A percentile compares a stretch with the other conserved stretches of the same genome.
These are phyloP conservation scores for Python bivittatus DNA, from an alignment of 2,113 vertebrate genomes.

Conservation along the genomic window DNA sequence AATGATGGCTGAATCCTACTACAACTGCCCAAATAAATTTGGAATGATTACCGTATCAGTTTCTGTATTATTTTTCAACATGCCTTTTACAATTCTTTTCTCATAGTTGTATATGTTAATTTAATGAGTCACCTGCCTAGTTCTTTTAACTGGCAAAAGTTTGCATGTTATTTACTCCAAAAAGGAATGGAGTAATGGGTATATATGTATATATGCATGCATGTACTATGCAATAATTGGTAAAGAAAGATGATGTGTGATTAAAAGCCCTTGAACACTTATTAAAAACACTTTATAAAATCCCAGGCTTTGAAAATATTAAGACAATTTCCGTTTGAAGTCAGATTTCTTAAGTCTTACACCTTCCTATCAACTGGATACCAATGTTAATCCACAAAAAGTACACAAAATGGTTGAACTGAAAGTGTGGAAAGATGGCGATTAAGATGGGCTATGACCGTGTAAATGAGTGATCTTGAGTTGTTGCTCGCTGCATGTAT, in stretches of 20 bases:
- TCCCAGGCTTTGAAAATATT: background rate
- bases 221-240: background rate
- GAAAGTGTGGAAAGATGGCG: background rate
- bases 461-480: no score
- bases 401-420: background rate
- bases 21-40: background rate
- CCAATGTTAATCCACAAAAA: background rate
- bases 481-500: background rate
- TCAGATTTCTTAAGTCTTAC: background rate
- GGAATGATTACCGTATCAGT: background rate
- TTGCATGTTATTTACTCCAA: background rate
- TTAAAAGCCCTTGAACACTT: background rate
- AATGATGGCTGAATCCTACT: background rate
- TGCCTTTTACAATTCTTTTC: background rate
- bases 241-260: background rate
- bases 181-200: background rate
- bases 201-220: background rate
- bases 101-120: background rate
- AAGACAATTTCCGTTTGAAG: background rate
- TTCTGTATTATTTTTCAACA: background rate
- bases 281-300: background rate
- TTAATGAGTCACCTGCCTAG: background rate
- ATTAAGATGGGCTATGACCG: background rate
- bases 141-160: background rate
- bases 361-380: background rate